phyloP scores from a whole-genome alignment of 1,140 invertebrate species.

The Drosophila mauritiana region DNA sequence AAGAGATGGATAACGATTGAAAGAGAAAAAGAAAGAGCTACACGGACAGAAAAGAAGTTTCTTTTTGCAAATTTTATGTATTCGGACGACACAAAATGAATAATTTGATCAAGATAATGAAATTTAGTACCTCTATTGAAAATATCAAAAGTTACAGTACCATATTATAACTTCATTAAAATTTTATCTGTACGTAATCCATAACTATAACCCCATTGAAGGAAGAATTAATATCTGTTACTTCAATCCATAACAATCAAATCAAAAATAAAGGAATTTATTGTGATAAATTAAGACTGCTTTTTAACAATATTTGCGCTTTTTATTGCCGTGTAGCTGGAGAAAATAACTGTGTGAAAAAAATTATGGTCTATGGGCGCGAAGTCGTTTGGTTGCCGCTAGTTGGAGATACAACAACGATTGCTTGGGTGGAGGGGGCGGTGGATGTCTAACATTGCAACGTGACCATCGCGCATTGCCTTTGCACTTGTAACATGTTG shows the following conservation, averaged over 20 bases:
- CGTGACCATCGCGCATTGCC: constrained; percentile 72
- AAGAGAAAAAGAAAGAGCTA: neutral
- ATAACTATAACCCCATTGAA: too few relatives aligned
- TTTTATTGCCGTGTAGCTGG: neutral
- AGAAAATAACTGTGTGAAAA: constrained; percentile 66
- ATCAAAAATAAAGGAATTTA: too few relatives aligned
- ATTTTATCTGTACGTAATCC: too few relatives aligned
- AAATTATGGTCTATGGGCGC: constrained; percentile 54
- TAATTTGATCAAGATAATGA: too few relatives aligned
- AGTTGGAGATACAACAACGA: constrained; percentile 2
- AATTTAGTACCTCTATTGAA: too few relatives aligned
- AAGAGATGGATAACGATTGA: neutral
- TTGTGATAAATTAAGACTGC: too few relatives aligned
- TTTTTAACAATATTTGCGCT: too few relatives aligned
- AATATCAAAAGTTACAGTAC: too few relatives aligned
- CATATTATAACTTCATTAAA: too few relatives aligned
- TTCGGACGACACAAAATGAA: too few relatives aligned
- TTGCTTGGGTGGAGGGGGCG: neutral
- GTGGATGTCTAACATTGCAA: constrained; percentile 73
- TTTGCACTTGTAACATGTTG: constrained; percentile 79
- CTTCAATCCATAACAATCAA: too few relatives aligned
- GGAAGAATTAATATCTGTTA: too few relatives aligned
- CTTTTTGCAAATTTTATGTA: neutral
- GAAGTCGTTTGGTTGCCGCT: constrained; percentile 27
- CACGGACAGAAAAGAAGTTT: constrained; percentile 1